A percentile compares a stretch with the other conserved stretches of the same genome.
These are phyloP conservation scores for Xerus rutilus DNA, from an alignment of 2,797 vertebrate genomes.

Conservation along the genomic window DNA sequence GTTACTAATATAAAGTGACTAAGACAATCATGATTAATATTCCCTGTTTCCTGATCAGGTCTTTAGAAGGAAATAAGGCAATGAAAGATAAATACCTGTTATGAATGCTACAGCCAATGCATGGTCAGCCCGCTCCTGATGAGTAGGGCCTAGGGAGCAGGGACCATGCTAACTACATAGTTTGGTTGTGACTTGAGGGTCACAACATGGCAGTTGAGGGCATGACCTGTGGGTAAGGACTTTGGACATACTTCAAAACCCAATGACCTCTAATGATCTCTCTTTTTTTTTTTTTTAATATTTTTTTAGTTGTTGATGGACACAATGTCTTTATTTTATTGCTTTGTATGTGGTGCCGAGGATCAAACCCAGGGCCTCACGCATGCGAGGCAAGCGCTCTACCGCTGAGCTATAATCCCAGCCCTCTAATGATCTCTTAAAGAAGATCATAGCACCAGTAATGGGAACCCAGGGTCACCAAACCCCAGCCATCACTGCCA, in stretches of 20 bases:
- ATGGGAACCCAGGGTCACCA: background rate
- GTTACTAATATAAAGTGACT: constrained; percentile 73
- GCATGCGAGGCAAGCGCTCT: no score
- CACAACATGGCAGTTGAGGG: background rate
- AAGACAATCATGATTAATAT: constrained; percentile 65
- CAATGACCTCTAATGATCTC: background rate
- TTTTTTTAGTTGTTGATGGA: no score
- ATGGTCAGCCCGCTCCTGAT: constrained; percentile 7
- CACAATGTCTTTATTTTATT: no score
- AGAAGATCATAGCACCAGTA: constrained; percentile 8
- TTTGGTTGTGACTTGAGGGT: background rate
- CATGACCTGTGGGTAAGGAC: background rate
- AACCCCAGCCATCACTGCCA: background rate
- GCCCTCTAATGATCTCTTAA: background rate
- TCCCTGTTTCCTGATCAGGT: constrained; percentile 57
- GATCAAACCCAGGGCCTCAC: no score
- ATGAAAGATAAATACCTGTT: constrained; percentile 64
- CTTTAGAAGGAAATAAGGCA: constrained; percentile 64
- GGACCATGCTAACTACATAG: background rate
- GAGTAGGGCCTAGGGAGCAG: background rate
- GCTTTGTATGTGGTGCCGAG: no score
- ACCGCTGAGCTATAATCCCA: no score
- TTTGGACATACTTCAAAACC: background rate
- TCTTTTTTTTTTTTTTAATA: no score
- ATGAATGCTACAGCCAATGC: constrained; percentile 1